Evolutionary conservation across 2,888 invertebrate genomes (phyloP).

Genomic region (Seira sanloemensis): DNA sequence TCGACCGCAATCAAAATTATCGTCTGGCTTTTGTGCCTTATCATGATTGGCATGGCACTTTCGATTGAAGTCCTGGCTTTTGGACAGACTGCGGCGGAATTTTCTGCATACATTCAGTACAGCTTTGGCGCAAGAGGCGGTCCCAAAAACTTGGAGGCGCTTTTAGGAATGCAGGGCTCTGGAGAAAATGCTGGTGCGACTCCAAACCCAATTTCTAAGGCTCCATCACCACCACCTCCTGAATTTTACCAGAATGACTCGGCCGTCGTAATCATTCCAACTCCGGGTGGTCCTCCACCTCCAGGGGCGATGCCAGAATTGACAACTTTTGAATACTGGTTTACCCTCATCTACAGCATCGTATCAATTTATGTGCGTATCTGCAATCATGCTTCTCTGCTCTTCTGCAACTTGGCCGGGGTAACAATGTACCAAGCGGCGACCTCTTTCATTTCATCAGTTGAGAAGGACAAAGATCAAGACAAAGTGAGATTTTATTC

Average conservation of each 20-base stretch:
- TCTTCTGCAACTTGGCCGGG: slow-evolving; percentile 45
- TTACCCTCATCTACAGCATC: slow-evolving; percentile 16
- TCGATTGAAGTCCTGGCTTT: slow-evolving; percentile 27
- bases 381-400: slow-evolving; percentile 31
- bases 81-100: background rate
- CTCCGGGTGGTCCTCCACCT: background rate
- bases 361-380: slow-evolving; percentile 24
- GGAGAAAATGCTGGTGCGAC: background rate
- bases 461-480: slow-evolving; percentile 25
- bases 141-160: background rate
- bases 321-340: slow-evolving; percentile 20
- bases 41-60: slow-evolving; percentile 35
- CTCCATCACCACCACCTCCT: background rate
- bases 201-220: background rate
- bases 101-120: slow-evolving; percentile 23
- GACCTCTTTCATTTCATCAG: slow-evolving; percentile 11
- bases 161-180: slow-evolving; percentile 7
- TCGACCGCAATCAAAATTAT: slow-evolving; percentile 25
- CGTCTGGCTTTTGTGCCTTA: slow-evolving; percentile 1
- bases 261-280: background rate
- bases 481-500: slow-evolving; percentile 12
- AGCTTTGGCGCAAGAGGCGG: background rate
- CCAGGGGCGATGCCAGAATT: background rate
- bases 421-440: slow-evolving; percentile 32
- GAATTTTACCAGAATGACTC: background rate